Conservation (phyloP, 2,888 invertebrate genomes). For the Papilio protenor region DNA sequence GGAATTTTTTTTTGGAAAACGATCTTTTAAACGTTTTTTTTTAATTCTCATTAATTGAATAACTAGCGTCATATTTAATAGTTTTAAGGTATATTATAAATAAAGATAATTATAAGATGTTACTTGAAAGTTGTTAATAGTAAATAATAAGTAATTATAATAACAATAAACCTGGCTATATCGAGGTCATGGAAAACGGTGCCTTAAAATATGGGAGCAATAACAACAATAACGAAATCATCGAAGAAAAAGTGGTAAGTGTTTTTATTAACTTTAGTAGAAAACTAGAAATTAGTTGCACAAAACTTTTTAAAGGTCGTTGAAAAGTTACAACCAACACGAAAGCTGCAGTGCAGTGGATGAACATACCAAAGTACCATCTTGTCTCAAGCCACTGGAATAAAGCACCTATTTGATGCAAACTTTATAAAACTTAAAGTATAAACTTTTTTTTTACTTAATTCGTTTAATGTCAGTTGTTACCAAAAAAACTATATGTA, state of each 20-base stretch:
- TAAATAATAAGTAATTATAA: slow-evolving; percentile 54
- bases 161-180: slow-evolving; percentile 69
- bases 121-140: slow-evolving; percentile 24
- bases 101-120: slow-evolving; percentile 35
- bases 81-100: slow-evolving; percentile 14
- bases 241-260: slow-evolving; percentile 82
- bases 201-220: slow-evolving; percentile 85
- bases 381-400: slow-evolving; percentile 21
- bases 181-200: slow-evolving; percentile 84
- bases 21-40: neutral
- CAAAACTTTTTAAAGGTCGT: slow-evolving; percentile 2
- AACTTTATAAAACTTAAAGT: neutral
- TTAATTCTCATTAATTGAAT: neutral
- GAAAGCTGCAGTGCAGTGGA: slow-evolving; percentile 17
- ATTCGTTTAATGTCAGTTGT: neutral
- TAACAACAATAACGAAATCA: slow-evolving; percentile 81
- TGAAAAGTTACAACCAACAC: neutral
- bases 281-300: neutral
- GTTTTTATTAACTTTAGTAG: slow-evolving; percentile 33
- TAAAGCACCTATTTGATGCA: neutral
- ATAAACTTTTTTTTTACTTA: neutral
- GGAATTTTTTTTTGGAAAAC: neutral
- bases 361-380: slow-evolving; percentile 14
- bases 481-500: no score
- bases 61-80: neutral